These are phyloP conservation scores for Podarcis lilfordi DNA, from an alignment of 2,797 vertebrate species.

Conservation along the genomic window DNA sequence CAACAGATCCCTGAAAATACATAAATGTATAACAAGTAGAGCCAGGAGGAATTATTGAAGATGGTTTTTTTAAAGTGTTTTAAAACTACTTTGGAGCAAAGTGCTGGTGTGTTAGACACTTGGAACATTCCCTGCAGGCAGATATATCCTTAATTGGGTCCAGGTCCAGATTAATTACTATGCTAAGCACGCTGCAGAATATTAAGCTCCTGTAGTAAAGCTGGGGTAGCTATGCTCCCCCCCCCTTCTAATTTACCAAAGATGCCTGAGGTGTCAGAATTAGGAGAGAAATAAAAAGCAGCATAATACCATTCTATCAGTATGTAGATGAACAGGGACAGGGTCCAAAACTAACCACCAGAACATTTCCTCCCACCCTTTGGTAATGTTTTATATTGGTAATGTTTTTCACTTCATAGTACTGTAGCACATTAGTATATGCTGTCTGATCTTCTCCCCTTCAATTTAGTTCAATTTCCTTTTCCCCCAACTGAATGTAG, in stretches of 20 bases:
- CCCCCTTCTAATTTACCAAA: neutral
- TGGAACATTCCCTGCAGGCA: neutral
- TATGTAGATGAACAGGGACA: neutral
- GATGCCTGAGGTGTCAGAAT: slow-evolving; percentile 1
- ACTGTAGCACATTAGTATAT: neutral
- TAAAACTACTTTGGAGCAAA: neutral
- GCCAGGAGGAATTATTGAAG: neutral
- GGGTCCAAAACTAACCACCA: neutral
- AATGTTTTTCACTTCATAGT: neutral
- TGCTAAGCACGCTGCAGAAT: neutral
- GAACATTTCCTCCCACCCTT: no score
- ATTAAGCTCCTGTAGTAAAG: neutral
- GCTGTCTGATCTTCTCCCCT: neutral
- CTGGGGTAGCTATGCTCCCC: neutral
- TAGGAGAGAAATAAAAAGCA: neutral
- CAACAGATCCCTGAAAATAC: no score
- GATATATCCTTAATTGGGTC: neutral
- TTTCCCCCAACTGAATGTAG: no score
- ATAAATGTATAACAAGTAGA: neutral
- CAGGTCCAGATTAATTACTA: neutral
- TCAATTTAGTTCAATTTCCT: no score
- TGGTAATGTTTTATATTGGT: neutral
- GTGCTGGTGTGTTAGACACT: neutral
- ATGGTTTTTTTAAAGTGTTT: neutral
- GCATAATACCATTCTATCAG: no score